A percentile compares a stretch with the other conserved stretches of the same genome.
Conservation (phyloP, 2,888 invertebrate species). For the Tenodera sinensis region DNA sequence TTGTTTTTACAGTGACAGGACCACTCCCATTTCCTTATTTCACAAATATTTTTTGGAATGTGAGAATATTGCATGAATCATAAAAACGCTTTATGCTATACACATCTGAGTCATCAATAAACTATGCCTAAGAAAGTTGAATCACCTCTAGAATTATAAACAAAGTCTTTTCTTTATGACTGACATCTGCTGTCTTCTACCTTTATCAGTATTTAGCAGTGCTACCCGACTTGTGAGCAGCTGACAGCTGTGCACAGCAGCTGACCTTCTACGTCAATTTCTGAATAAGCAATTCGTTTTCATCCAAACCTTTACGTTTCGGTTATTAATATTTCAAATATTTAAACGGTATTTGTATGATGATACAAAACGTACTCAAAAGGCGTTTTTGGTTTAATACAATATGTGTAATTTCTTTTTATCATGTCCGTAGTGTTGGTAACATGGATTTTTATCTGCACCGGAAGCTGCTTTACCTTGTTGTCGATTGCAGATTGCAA, state of each 20-base stretch:
- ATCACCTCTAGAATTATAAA: background rate
- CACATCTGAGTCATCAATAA: background rate
- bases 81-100: background rate
- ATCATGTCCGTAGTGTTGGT: background rate
- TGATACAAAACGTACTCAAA: too few species aligned
- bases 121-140: background rate
- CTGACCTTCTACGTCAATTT: background rate
- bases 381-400: too few species aligned
- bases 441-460: background rate
- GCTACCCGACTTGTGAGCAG: background rate
- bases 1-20: background rate
- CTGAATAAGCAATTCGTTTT: background rate
- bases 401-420: background rate
- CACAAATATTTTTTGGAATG: background rate
- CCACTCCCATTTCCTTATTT: conserved; percentile 5
- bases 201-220: background rate
- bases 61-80: background rate
- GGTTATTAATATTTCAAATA: too few species aligned
- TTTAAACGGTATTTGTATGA: too few species aligned
- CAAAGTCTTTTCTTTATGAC: background rate
- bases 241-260: background rate
- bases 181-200: background rate
- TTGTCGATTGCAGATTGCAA: background rate
- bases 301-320: too few species aligned
- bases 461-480: background rate